Conservation (phyloP, 2,797 vertebrate species). For the Enteromius treurensis region DNA sequence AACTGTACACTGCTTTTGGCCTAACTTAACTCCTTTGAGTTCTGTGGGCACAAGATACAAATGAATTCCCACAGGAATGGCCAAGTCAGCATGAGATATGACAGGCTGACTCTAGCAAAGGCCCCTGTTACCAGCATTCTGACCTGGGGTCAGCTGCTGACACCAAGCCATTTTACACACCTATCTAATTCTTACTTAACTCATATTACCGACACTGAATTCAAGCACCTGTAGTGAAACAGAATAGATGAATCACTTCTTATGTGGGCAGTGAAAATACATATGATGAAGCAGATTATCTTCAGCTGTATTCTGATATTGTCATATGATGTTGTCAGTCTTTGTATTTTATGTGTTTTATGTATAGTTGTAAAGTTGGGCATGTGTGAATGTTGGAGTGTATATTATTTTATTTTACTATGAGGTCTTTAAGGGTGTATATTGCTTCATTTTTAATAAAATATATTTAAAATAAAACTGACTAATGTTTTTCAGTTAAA, state of each 20-base stretch:
- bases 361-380: conserved; percentile 41
- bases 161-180: conserved; percentile 66
- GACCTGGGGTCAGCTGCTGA: conserved; percentile 73
- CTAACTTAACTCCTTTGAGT: conserved; percentile 69
- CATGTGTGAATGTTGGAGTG: conserved; percentile 36
- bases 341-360: conserved; percentile 61
- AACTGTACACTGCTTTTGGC: conserved; percentile 47
- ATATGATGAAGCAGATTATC: conserved; percentile 40
- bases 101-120: conserved; percentile 67
- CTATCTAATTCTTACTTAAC: conserved; percentile 56
- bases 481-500: conserved; percentile 20
- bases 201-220: conserved; percentile 65
- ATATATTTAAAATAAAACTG: conserved; percentile 15
- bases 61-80: conserved; percentile 80
- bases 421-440: conserved; percentile 17
- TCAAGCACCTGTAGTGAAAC: conserved; percentile 52
- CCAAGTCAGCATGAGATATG: conserved; percentile 70
- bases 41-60: conserved; percentile 69
- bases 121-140: conserved; percentile 68
- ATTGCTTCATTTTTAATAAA: conserved; percentile 10
- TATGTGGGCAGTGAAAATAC: conserved; percentile 40
- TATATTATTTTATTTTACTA: conserved; percentile 33
- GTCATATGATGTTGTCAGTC: conserved; percentile 65
- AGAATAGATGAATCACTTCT: conserved; percentile 40
- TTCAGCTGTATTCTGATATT: conserved; percentile 50